Evolutionary conservation across 2,888 invertebrate genomes (phyloP).

Genomic region (Petrolisthes manimaculis): DNA sequence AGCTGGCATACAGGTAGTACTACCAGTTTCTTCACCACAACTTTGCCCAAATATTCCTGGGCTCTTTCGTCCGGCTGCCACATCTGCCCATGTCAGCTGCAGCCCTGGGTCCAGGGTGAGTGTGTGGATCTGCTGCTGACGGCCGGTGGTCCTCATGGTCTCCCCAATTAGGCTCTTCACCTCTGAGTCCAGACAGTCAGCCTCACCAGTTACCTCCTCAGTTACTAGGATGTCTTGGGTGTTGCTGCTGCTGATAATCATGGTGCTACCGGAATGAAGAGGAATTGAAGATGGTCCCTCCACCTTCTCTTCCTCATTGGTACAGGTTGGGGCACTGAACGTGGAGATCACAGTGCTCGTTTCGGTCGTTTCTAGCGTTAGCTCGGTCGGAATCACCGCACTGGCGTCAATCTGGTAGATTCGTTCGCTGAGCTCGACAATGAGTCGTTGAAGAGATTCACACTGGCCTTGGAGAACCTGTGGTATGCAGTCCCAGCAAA

Average conservation of each 20-base stretch:
- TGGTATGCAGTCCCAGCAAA: slow-evolving; percentile 64
- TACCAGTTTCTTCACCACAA: slow-evolving; percentile 10
- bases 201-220: slow-evolving; percentile 35
- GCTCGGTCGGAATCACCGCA: slow-evolving; percentile 64
- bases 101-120: slow-evolving; percentile 44
- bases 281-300: slow-evolving; percentile 10
- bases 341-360: slow-evolving; percentile 56
- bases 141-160: slow-evolving; percentile 7
- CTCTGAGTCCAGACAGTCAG: slow-evolving; percentile 46
- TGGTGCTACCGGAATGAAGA: background rate
- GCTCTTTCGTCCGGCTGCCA: slow-evolving; percentile 65
- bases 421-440: slow-evolving; percentile 66
- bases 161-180: slow-evolving; percentile 42
- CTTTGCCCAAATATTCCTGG: slow-evolving; percentile 47
- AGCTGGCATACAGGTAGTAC: slow-evolving; percentile 10
- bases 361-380: slow-evolving; percentile 63
- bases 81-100: slow-evolving; percentile 64
- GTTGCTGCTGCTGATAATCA: slow-evolving; percentile 10
- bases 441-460: slow-evolving; percentile 64
- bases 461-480: slow-evolving; percentile 66
- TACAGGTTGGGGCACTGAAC: slow-evolving; percentile 21
- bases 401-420: slow-evolving; percentile 66
- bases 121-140: slow-evolving; percentile 1
- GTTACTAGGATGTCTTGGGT: slow-evolving; percentile 44
- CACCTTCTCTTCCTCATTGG: slow-evolving; percentile 24